phyloP scores from a whole-genome alignment of 1,140 invertebrate genomes.

The Eupeodes corollae region DNA sequence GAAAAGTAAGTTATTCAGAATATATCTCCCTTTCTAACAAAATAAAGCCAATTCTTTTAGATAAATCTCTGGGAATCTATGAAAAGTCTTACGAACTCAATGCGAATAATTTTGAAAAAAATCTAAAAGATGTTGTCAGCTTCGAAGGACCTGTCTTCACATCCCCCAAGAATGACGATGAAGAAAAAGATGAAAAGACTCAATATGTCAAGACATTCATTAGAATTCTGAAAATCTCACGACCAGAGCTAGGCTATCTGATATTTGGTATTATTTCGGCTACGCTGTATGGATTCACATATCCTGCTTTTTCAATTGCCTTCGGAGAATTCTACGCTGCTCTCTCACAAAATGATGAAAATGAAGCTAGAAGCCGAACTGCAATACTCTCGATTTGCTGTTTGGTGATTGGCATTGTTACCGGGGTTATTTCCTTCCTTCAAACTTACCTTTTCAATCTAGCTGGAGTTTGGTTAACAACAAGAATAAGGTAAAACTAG shows the following conservation, averaged over 20 bases:
- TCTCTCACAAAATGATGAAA: conserved; percentile 40
- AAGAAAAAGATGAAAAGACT: conserved; percentile 10
- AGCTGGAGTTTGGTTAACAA: conserved; percentile 66
- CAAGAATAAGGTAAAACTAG: conserved; percentile 47
- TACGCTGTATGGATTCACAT: conserved; percentile 56
- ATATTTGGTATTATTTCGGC: conserved; percentile 58
- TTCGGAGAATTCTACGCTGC: conserved; percentile 73
- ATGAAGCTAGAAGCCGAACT: conserved; percentile 47
- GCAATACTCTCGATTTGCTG: conserved; percentile 54
- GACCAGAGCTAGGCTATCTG: conserved; percentile 66
- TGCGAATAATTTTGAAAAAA: conserved; percentile 29
- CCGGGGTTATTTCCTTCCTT: conserved; percentile 55
- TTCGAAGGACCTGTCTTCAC: conserved; percentile 24
- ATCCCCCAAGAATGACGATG: conserved; percentile 12
- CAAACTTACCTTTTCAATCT: conserved; percentile 69
- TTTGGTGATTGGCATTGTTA: conserved; percentile 58
- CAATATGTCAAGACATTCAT: conserved; percentile 32
- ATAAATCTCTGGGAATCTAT: conserved; percentile 22
- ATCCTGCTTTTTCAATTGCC: conserved; percentile 70
- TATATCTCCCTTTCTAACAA: neutral
- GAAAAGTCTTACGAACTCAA: conserved; percentile 34
- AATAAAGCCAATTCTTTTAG: neutral
- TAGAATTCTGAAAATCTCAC: conserved; percentile 58
- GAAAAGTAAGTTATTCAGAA: conserved; percentile 16
- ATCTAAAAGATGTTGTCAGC: conserved; percentile 28